A percentile compares a stretch with the other conserved stretches of the same genome.
Evolutionary conservation across 2,797 vertebrate species (phyloP).

Genomic region (Rallus crepitans): DNA sequence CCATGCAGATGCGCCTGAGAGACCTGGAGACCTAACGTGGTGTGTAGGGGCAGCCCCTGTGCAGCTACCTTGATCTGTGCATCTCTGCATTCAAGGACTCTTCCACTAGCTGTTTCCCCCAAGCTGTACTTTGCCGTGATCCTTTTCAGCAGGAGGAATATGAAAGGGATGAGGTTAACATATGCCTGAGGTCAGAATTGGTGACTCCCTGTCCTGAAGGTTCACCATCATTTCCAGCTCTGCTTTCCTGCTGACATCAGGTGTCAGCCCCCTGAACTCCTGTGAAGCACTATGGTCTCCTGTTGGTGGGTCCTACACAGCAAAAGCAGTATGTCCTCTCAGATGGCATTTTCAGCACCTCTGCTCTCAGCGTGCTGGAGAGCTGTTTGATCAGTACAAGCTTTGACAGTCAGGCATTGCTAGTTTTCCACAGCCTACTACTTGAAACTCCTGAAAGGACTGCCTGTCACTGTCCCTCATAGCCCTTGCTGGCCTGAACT

Average conservation of each 20-base stretch:
- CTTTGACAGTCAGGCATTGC: neutral
- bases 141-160: neutral
- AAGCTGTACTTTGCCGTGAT: neutral
- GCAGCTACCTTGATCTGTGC: neutral
- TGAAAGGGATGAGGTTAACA: neutral
- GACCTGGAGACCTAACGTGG: neutral
- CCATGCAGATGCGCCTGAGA: neutral
- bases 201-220: neutral
- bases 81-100: neutral
- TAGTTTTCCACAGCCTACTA: slow-evolving; percentile 3
- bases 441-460: neutral
- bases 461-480: neutral
- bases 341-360: neutral
- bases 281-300: neutral
- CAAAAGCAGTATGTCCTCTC: neutral
- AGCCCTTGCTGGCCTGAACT: neutral
- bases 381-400: neutral
- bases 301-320: neutral
- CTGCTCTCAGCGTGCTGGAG: neutral
- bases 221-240: neutral
- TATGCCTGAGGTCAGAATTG: neutral
- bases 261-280: neutral
- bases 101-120: neutral
- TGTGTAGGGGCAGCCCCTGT: neutral
- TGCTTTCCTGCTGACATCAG: neutral